Evolutionary conservation across 2,888 invertebrate species (phyloP).

Genomic region (Nephrotoma flavescens): DNA sequence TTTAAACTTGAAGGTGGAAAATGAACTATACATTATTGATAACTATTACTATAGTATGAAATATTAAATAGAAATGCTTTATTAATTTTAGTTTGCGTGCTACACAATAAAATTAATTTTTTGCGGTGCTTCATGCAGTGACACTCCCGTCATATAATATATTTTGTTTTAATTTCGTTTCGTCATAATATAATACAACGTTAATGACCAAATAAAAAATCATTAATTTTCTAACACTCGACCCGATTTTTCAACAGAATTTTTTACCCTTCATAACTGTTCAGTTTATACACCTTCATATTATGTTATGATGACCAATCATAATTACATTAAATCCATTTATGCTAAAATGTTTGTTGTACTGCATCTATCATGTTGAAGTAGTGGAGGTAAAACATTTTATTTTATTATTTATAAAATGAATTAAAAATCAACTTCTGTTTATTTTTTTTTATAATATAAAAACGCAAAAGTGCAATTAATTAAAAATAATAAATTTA

Average conservation of each 20-base stretch:
- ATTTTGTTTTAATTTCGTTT: neutral
- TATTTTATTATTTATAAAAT: neutral
- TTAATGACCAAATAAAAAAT: neutral
- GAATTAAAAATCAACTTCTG: neutral
- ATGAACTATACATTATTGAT: too few relatives aligned
- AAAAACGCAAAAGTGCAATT: neutral
- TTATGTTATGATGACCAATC: neutral
- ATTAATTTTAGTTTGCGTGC: too few relatives aligned
- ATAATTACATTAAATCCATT: neutral
- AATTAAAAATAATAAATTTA: neutral
- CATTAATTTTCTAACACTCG: neutral
- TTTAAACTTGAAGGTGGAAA: too few relatives aligned
- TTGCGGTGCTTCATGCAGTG: neutral
- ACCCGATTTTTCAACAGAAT: neutral
- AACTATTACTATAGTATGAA: too few relatives aligned
- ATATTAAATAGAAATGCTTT: too few relatives aligned
- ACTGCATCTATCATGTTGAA: neutral
- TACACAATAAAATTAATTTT: too few relatives aligned
- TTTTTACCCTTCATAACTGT: neutral
- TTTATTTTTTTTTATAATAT: neutral
- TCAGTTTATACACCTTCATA: neutral
- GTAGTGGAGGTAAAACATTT: neutral
- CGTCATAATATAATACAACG: neutral
- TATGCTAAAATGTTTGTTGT: neutral
- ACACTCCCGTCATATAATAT: neutral